Percentiles rank a stretch among this genome's conserved stretches.
phyloP scores from a whole-genome alignment of 2,888 invertebrate species.

The Chrysolina americana region DNA sequence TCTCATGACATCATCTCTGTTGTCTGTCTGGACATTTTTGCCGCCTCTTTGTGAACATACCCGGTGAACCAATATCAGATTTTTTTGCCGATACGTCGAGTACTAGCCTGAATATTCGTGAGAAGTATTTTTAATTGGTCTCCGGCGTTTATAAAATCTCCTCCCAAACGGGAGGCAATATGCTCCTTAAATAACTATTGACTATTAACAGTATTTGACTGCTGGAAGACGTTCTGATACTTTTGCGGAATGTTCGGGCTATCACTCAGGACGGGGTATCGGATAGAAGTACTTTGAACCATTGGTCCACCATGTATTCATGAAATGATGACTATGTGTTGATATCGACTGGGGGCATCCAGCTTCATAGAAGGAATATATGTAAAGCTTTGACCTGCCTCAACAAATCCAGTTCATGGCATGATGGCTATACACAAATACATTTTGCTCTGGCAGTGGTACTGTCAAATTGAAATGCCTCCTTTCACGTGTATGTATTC shows the following conservation, averaged over 20 bases:
- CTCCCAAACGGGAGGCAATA: neutral
- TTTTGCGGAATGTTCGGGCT: conserved; percentile 8
- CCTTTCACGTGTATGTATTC: conserved; percentile 67
- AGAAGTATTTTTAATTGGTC: neutral
- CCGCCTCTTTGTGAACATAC: conserved; percentile 45
- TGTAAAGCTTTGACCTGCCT: conserved; percentile 67
- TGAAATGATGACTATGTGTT: conserved; percentile 52
- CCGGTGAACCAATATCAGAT: conserved; percentile 26
- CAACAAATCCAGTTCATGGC: conserved; percentile 66
- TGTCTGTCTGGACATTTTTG: conserved; percentile 46
- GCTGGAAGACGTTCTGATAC: neutral
- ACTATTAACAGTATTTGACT: neutral
- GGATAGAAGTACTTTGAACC: conserved; percentile 20
- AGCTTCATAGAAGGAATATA: conserved; percentile 64
- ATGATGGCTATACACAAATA: conserved; percentile 69
- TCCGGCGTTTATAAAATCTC: neutral
- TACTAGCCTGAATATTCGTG: neutral
- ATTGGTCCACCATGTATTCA: conserved; percentile 41
- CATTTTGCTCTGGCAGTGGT: conserved; percentile 68
- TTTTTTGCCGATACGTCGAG: conserved; percentile 1
- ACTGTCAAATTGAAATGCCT: conserved; percentile 63
- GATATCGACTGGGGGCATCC: conserved; percentile 60
- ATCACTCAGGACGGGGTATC: neutral
- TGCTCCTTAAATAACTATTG: no score
- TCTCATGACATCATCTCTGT: conserved; percentile 30